Evolutionary conservation across 2,797 vertebrate genomes (phyloP).

Genomic region (Lutjanus argentimaculatus): DNA sequence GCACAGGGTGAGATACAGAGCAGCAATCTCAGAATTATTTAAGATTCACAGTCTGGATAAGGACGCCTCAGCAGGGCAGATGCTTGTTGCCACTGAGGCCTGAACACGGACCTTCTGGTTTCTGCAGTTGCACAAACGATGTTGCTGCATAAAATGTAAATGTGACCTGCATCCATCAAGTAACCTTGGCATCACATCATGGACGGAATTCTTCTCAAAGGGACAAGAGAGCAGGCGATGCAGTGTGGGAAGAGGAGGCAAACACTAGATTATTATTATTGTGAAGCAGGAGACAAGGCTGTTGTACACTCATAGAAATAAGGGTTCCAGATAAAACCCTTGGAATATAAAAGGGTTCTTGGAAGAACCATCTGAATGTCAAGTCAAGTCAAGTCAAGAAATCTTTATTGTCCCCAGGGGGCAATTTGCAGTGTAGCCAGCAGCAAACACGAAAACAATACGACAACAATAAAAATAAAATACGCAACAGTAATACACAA

Average conservation of each 20-base stretch:
- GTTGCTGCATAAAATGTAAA: slow-evolving; percentile 30
- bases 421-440: no score
- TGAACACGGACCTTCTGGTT: slow-evolving; percentile 27
- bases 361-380: no score
- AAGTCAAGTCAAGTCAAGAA: no score
- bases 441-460: no score
- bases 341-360: no score
- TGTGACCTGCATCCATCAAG: slow-evolving; percentile 33
- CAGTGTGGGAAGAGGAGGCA: slow-evolving; percentile 17
- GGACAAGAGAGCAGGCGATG: neutral
- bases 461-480: no score
- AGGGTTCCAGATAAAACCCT: no score
- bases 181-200: slow-evolving; percentile 31
- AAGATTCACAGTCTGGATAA: slow-evolving; percentile 39
- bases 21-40: slow-evolving; percentile 47
- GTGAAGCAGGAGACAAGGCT: slow-evolving; percentile 35
- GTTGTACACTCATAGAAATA: no score
- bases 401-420: no score
- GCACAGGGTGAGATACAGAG: slow-evolving; percentile 33
- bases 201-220: slow-evolving; percentile 20
- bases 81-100: slow-evolving; percentile 20
- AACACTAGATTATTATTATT: slow-evolving; percentile 46
- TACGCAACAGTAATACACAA: no score
- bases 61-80: slow-evolving; percentile 34
- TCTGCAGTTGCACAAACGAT: neutral